Conservation (phyloP, 1,140 invertebrate species). For the Apolygus lucorum region DNA sequence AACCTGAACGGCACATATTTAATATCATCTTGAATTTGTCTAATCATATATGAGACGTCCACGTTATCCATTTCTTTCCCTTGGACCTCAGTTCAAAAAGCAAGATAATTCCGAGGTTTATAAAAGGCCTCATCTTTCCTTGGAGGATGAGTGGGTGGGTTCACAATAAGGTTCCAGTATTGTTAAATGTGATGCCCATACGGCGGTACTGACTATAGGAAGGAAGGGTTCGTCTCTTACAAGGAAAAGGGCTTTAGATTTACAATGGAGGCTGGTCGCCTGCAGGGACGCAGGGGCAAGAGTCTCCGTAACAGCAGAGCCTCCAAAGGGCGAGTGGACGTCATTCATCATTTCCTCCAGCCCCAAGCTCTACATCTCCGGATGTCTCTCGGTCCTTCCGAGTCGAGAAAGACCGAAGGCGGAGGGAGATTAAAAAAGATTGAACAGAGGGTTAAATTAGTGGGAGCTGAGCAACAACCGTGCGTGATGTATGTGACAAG, state of each 20-base stretch:
- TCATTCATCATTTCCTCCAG: neutral
- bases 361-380: neutral
- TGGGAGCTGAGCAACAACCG: no score
- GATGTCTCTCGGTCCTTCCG: neutral
- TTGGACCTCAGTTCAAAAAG: no score
- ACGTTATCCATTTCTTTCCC: no score
- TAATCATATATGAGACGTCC: no score
- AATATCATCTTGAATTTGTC: no score
- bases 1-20: no score
- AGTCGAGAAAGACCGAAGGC: neutral
- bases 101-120: no score
- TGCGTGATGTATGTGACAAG: no score
- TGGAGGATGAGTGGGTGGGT: neutral
- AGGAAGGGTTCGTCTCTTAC: neutral
- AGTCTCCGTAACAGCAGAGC: neutral
- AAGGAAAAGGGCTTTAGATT: neutral
- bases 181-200: neutral
- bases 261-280: neutral
- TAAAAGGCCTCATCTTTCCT: no score
- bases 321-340: neutral
- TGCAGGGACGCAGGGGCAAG: neutral
- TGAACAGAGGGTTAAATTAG: no score
- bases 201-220: neutral
- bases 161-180: neutral
- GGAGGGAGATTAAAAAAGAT: neutral